Conservation (phyloP, 1,140 invertebrate genomes). For the Ceratina calcarata region DNA sequence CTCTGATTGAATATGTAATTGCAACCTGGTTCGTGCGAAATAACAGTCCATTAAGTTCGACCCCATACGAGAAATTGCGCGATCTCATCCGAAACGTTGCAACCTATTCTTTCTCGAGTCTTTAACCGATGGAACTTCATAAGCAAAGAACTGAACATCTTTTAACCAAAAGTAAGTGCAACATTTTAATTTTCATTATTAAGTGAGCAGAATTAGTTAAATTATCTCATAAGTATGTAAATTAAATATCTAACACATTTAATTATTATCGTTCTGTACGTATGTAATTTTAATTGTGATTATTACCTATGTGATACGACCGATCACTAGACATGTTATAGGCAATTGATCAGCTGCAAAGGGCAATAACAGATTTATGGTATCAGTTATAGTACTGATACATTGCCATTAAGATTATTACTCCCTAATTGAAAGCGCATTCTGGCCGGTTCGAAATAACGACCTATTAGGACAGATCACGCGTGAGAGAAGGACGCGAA, state of each 20-base stretch:
- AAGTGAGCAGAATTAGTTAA: too few relatives aligned
- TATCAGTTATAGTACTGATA: conserved; percentile 54
- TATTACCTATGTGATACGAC: neutral
- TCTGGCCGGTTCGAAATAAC: conserved; percentile 16
- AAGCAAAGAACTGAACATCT: neutral
- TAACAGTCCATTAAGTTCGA: conserved; percentile 69
- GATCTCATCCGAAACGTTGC: neutral
- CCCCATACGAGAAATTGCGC: conserved; percentile 10
- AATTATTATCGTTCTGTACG: neutral
- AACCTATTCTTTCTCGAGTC: neutral
- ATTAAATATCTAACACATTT: neutral
- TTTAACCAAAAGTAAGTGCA: too few relatives aligned
- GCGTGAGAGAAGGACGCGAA: conserved; percentile 25
- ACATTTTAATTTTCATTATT: too few relatives aligned
- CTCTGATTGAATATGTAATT: conserved; percentile 74
- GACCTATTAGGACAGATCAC: conserved; percentile 51
- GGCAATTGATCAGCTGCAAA: neutral
- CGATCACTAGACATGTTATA: neutral
- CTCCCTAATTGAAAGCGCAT: conserved; percentile 64
- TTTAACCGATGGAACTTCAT: neutral
- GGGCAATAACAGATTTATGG: conserved; percentile 38
- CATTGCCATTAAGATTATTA: conserved; percentile 55
- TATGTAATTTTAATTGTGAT: too few relatives aligned
- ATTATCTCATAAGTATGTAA: neutral
- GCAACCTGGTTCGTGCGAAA: conserved; percentile 60